A percentile compares a stretch with the other conserved stretches of the same genome.
Evolutionary conservation across 1,140 invertebrate species (phyloP).

Genomic region (Hyposmocoma kahamanoa): DNA sequence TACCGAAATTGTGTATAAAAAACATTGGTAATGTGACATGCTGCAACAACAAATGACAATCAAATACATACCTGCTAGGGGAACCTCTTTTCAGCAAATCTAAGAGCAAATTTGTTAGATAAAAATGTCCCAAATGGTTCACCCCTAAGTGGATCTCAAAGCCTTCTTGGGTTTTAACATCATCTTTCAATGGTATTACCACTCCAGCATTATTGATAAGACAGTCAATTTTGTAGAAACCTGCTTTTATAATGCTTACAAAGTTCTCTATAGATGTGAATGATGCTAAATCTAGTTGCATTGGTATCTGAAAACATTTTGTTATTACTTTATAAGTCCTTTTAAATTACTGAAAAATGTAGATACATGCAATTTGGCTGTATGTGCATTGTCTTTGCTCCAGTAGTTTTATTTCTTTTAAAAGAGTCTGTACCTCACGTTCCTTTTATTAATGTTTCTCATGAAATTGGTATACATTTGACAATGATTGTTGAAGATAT

Average conservation of each 20-base stretch:
- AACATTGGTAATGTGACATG: no score
- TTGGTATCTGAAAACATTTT: constrained; percentile 77
- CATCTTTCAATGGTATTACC: constrained; percentile 75
- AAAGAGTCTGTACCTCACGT: no score
- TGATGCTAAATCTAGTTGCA: constrained; percentile 82
- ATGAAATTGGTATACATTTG: no score
- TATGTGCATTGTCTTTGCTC: no score
- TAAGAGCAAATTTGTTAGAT: constrained; percentile 86
- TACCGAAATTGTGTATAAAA: no score
- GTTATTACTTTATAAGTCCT: no score
- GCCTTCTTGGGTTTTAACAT: constrained; percentile 80
- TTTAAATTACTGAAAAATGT: no score
- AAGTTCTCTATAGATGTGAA: constrained; percentile 82
- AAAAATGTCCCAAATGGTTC: constrained; percentile 89
- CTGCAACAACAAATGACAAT: no score
- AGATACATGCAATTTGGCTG: no score
- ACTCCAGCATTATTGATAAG: constrained; percentile 95
- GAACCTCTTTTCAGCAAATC: constrained; percentile 71
- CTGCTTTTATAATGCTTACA: constrained; percentile 76
- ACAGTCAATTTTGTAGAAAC: constrained; percentile 79
- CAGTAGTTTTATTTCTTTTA: no score
- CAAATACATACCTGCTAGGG: constrained; percentile 68
- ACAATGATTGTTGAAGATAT: no score
- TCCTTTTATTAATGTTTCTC: no score
- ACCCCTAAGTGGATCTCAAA: constrained; percentile 86